phyloP scores from a whole-genome alignment of 2,113 vertebrate genomes.

The Neotoma lepida region DNA sequence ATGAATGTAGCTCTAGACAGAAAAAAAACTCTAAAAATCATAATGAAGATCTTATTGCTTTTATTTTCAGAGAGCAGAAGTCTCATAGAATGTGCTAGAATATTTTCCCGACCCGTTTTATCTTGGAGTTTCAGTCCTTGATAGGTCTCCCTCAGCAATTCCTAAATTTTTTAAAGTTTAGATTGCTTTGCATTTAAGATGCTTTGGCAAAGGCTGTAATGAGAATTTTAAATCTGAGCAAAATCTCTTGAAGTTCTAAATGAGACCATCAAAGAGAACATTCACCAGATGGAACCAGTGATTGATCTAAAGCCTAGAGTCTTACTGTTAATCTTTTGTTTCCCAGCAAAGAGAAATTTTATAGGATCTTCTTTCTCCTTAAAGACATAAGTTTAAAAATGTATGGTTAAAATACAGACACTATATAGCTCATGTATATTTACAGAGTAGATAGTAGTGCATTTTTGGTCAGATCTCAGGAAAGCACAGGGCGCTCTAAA shows the following conservation, averaged over 20 bases:
- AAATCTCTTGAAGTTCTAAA: conserved; percentile 69
- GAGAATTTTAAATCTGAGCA: conserved; percentile 62
- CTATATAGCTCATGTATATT: conserved; percentile 4
- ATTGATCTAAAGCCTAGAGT: conserved; percentile 71
- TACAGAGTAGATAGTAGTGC: conserved; percentile 12
- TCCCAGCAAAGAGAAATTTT: conserved; percentile 68
- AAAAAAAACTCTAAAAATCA: background rate
- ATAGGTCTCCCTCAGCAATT: conserved; percentile 41
- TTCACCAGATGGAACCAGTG: conserved; percentile 77
- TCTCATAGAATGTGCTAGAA: conserved; percentile 10
- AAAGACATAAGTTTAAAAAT: conserved; percentile 62
- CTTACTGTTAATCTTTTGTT: conserved; percentile 73
- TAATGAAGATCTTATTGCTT: conserved; percentile 19
- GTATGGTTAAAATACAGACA: conserved; percentile 34
- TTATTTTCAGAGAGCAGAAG: conserved; percentile 48
- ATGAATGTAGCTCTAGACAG: background rate
- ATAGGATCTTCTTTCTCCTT: conserved; percentile 56
- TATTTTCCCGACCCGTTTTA: conserved; percentile 39
- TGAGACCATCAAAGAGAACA: conserved; percentile 74
- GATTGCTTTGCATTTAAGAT: conserved; percentile 72
- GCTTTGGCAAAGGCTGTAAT: conserved; percentile 71
- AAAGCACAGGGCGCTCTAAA: background rate
- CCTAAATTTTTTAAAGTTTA: conserved; percentile 74
- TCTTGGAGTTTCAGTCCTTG: conserved; percentile 48
- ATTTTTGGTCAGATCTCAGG: background rate